A percentile compares a stretch with the other conserved stretches of the same genome.
Conservation (phyloP, 2,113 vertebrate species). For the Scatophagus argus region DNA sequence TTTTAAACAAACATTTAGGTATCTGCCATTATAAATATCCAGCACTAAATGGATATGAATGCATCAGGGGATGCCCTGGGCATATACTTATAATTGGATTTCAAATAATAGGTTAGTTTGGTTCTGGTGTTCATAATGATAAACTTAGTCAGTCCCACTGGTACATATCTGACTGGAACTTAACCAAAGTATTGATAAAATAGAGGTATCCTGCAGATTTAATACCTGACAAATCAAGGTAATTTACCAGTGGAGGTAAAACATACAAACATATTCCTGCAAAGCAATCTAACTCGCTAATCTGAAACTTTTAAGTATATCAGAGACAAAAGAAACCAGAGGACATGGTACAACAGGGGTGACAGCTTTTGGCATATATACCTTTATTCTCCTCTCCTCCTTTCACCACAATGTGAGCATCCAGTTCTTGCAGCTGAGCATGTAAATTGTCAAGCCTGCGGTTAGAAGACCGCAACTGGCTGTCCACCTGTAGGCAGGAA, state of each 20-base stretch:
- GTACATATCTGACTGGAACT: background rate
- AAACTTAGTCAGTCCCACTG: background rate
- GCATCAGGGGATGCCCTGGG: background rate
- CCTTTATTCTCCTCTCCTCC: conserved; percentile 83
- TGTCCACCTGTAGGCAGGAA: conserved; percentile 83
- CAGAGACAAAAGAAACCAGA: background rate
- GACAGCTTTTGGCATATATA: conserved; percentile 14
- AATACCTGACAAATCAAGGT: background rate
- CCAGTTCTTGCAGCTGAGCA: conserved; percentile 90
- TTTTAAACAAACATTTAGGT: background rate
- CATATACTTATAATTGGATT: background rate
- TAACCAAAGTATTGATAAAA: background rate
- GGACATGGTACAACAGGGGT: background rate
- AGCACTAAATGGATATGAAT: background rate
- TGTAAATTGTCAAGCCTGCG: conserved; percentile 90
- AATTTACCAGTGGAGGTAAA: background rate
- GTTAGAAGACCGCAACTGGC: conserved; percentile 90
- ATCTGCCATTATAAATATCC: background rate
- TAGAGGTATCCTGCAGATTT: background rate
- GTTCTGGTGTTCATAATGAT: background rate
- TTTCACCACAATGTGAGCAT: conserved; percentile 90
- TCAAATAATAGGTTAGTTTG: background rate
- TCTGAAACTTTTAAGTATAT: background rate
- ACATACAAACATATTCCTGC: background rate
- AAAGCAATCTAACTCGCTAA: background rate